Evolutionary conservation across 2,888 invertebrate species (phyloP), one percentile per base, ranked within the genome.

Genomic region (Ormyrus labotus): DNA sequence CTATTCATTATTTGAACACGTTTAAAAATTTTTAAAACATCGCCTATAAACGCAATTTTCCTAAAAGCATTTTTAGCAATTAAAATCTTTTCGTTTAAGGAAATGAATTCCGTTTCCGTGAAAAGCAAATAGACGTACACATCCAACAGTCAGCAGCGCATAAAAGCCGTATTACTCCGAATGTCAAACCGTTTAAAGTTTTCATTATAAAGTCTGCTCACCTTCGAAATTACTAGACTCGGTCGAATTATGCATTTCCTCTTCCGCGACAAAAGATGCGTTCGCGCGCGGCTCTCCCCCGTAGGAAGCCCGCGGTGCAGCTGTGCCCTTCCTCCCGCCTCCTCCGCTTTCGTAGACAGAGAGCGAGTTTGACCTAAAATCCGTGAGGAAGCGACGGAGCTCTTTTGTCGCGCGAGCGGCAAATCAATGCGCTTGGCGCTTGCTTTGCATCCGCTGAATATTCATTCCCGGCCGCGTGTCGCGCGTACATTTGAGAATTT

Each of bases 371-470:
- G 34, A 34, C 34, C 34, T 34, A 34, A 34, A 34, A 34, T 34
- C 34, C 34, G 34, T 0, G 34, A 34, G 34, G 34, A 34, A 34
- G 34, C 34, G 34, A 2, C 34, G 34, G 34, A 10, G 50, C 58
- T 76, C 76, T 76, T 76, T 76, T 76, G 68, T 76, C 69, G 69
- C 53, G n/a, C 55, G 34, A 34, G 34, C 34, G 60, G 60, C 60
- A 64, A 74, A 74, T 65, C 63, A 63, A 74, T 68, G 60, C 60
- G 64, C 73, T 7, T 57, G 60, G n/a, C 80, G 76, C 61, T 34
- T 83, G 85, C 84, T 87, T 87, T 87, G 86, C 87, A 88, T 87
- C 84, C 84, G 81, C 84, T 88, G 87, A 86, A 88, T 87, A 87
- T 88, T 86, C 86, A 88, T 87, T 85, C 83, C 75, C 80, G 83